Base-by-base conservation (phyloP, 2,888 invertebrate species). In the Hypomecis punctinalis region DNA sequence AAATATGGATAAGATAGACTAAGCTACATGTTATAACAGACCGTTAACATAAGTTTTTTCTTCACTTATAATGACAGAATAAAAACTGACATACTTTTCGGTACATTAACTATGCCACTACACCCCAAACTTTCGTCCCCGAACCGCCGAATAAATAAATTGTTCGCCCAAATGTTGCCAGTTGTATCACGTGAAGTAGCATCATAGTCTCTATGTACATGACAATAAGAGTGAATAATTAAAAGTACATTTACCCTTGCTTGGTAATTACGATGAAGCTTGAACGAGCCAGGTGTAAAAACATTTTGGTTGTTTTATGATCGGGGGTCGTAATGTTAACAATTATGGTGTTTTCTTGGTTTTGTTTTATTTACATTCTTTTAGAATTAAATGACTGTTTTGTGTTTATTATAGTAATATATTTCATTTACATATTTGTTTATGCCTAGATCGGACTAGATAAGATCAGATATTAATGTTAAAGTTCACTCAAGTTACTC, bases 251-350 rank as follows among this genome's bases (percentile, higher is more conserved):
- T 76, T 71, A 69, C 61, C 62, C 67, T 56, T 62, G 66, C 71
- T 61, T 69, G 55, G 73, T 76, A 77, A 77, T 79, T 78, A 74
- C 74, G 64, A 67, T 78, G 69, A 72, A 73, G 70, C 68, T 74
- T 65, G 68, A 75, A 73, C 73, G 76, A 73, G 73, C 68, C 75
- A 75, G 75, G 77, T 79, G 77, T 67, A 71, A 78, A 77, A 75
- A 73, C 70, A 74, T 77, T 76, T 74, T 51, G 71, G 72, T 71
- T 71, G 70, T 69, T 79, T 76, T 80, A 75, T 67, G 68, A 73
- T 69, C 69, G 67, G 58, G 61, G 56, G 57, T 66, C 64, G 43
- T 63, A 67, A 70, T 62, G 67, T 64, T 60, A 36, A 54, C 66
- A 62, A 66, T 51, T 67, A 58, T 52, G 51, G 43, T 54, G 49